Evolutionary conservation across 2,113 vertebrate species (phyloP), one percentile per base, ranked within the genome.

Genomic region (Megaleporinus macrocephalus): DNA sequence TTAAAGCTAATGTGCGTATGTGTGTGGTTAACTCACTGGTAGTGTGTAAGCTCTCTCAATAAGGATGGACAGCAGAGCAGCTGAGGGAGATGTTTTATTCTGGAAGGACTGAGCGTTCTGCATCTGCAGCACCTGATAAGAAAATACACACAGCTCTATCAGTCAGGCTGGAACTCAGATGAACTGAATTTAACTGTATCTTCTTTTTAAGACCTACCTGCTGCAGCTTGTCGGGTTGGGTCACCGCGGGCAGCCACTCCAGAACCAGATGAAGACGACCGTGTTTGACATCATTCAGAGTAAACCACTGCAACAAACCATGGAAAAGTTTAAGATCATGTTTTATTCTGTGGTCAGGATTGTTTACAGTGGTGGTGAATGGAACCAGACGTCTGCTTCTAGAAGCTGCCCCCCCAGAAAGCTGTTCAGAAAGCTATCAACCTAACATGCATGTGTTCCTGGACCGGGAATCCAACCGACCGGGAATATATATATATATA

Each of bases 211-310:
- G 16, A 59, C 82, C 51, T 6, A 97, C 97, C 94, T 97, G 94
- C 36, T 96, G 95, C 57, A 98, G 83, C 66, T 92, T 87, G 18
- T 92, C 89, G 26, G 94, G 76, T 10, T 93, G 92, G 9, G 92
- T 88, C 0, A 82, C 78, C 10, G 91, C 93, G 7, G 88, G 89
- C 79, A 97, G 90, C 89, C 95, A 95, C 81, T 98, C 97, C 79
- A 97, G 90, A 27, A 94, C 91, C 87, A 98, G 85, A 70, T 97
- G 96, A 76, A 97, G 82, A 5, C 93, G 93, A 69, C 97, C 97
- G 0, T 95, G 96, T 76, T 95, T 96, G 33, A 97, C 96, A 12
- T 96, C 96, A 66, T 89, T 94, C 73, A 98, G 91, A 13, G 91
- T 91, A 85, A 96, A 95, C 97, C 96, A 98, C 97, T 98, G 89